A percentile compares a stretch with the other conserved stretches of the same genome.
Evolutionary conservation across 2,888 invertebrate species (phyloP).

Genomic region (Lepidocyrtoides sp.): DNA sequence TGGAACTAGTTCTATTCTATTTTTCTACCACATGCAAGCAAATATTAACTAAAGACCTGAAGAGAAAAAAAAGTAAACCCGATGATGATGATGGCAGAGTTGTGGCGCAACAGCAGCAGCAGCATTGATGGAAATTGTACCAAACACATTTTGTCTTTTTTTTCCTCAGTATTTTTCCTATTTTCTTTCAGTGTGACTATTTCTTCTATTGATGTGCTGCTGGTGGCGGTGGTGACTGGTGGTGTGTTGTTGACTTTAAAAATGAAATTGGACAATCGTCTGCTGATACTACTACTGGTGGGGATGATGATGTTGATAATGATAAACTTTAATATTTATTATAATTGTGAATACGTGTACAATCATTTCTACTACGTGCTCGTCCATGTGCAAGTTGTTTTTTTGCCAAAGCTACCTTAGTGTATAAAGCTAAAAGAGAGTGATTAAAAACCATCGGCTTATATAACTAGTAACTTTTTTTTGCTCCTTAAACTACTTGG

Average conservation of each 20-base stretch:
- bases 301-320: slow-evolving; percentile 8
- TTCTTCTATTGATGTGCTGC: slow-evolving; percentile 2
- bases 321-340: slow-evolving; percentile 39
- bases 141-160: background rate
- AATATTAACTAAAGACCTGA: background rate
- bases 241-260: slow-evolving; percentile 21
- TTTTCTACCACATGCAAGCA: background rate
- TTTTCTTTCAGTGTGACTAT: background rate
- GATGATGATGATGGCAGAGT: background rate
- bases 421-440: background rate
- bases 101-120: background rate
- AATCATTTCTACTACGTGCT: slow-evolving; percentile 14
- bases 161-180: background rate
- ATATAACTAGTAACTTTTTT: background rate
- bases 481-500: too few species aligned
- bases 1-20: slow-evolving; percentile 62
- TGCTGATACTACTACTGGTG: background rate
- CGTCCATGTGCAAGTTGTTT: slow-evolving; percentile 12
- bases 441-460: background rate
- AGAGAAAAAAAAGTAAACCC: background rate
- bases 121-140: background rate
- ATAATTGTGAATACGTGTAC: slow-evolving; percentile 35
- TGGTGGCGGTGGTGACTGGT: background rate
- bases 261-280: background rate
- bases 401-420: background rate